Conservation (phyloP, 2,113 vertebrate species). For the Pontoporia blainvillei region DNA sequence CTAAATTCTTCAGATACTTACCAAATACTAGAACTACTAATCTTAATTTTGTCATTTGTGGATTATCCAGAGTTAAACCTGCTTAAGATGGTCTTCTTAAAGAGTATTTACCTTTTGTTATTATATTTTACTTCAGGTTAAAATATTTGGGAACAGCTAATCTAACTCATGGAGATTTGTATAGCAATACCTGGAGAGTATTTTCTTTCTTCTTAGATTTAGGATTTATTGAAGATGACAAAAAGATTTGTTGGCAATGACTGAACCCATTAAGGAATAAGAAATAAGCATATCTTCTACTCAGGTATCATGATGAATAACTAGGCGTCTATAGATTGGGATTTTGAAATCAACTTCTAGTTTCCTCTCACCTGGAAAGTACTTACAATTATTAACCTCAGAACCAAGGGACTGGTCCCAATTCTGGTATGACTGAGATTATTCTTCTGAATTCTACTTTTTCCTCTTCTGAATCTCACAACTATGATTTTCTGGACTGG, state of each 20-base stretch:
- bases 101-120: not conserved
- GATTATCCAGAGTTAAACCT: not conserved
- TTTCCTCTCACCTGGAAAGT: not conserved
- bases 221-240: not conserved
- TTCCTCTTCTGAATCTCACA: not conserved
- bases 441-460: not conserved
- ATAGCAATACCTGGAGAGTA: not conserved
- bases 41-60: not conserved
- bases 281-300: not conserved
- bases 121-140: not conserved
- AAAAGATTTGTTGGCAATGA: not conserved
- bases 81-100: not conserved
- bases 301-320: not conserved
- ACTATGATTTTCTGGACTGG: not conserved
- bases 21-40: not conserved
- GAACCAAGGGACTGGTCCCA: not conserved
- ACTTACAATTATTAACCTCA: not conserved
- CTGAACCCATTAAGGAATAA: not conserved
- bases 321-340: not conserved
- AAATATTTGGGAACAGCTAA: not conserved
- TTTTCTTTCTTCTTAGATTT: not conserved
- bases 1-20: not conserved
- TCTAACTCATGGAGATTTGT: not conserved
- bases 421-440: not conserved
- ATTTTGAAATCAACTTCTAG: not conserved